Conservation (phyloP, 2,888 invertebrate genomes). For the Pachycephus smyrnensis region DNA sequence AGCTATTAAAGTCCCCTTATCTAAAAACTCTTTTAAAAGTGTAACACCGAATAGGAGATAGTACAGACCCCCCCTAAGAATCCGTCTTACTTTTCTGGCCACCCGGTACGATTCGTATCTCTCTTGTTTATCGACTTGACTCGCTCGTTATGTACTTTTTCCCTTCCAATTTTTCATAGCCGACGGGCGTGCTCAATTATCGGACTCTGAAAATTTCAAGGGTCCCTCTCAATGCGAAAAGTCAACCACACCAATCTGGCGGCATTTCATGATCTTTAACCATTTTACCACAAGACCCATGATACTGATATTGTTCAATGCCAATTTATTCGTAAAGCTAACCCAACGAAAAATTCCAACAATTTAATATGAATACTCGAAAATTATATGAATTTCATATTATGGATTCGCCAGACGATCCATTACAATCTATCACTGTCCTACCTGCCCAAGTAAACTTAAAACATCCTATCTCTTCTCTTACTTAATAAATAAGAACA, state of each 20-base stretch:
- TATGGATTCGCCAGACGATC: no score
- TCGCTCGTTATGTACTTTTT: constrained; percentile 41
- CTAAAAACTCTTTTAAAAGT: constrained; percentile 56
- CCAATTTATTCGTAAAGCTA: no score
- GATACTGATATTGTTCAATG: not conserved
- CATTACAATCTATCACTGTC: no score
- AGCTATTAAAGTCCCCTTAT: constrained; percentile 56
- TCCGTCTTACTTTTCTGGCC: constrained; percentile 33
- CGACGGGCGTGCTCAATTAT: not conserved
- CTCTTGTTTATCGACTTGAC: constrained; percentile 50
- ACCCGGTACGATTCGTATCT: constrained; percentile 41
- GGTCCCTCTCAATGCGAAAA: not conserved
- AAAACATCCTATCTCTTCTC: not conserved
- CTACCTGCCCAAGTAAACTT: no score
- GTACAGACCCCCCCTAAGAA: constrained; percentile 27
- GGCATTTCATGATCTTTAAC: not conserved
- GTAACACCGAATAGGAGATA: constrained; percentile 49
- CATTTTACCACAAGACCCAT: not conserved
- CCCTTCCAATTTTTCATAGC: constrained; percentile 34
- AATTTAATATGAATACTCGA: no score
- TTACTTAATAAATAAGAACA: not conserved
- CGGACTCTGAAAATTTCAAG: not conserved
- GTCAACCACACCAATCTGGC: not conserved
- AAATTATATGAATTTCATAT: not conserved
- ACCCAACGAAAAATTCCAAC: no score